Evolutionary conservation across 2,797 vertebrate genomes (phyloP).

Genomic region (Aphelocoma californica): DNA sequence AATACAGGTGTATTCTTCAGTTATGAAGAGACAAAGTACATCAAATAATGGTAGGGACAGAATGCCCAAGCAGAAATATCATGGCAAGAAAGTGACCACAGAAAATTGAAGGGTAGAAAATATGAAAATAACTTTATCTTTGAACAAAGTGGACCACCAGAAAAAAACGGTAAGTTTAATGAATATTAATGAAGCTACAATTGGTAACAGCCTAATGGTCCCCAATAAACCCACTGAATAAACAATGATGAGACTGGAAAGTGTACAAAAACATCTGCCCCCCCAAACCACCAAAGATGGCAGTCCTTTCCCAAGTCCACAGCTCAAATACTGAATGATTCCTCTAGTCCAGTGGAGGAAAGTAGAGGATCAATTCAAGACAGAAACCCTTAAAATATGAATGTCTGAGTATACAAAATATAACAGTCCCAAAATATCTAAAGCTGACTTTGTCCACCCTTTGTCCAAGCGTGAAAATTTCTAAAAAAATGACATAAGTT

Average conservation of each 20-base stretch:
- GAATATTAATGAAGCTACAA: background rate
- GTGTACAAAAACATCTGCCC: background rate
- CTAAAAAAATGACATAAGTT: background rate
- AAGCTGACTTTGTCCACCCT: background rate
- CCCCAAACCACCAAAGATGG: background rate
- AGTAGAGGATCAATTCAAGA: background rate
- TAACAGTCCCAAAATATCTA: background rate
- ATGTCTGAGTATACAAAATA: background rate
- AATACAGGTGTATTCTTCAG: background rate
- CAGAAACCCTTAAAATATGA: background rate
- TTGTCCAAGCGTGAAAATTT: background rate
- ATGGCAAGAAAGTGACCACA: background rate
- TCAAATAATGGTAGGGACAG: background rate
- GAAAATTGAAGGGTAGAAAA: background rate
- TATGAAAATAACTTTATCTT: background rate
- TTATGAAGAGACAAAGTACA: background rate
- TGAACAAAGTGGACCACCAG: background rate
- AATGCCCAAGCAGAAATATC: background rate
- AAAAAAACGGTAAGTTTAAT: background rate
- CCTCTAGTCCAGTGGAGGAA: background rate
- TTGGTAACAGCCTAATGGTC: background rate
- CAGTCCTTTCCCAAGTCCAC: background rate
- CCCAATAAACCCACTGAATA: background rate
- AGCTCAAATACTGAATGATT: background rate
- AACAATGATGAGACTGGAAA: background rate